A percentile compares a stretch with the other conserved stretches of the same genome.
These are phyloP conservation scores for Ptychochromis oligacanthus DNA, from an alignment of 2,113 vertebrate genomes.

Conservation along the genomic window DNA sequence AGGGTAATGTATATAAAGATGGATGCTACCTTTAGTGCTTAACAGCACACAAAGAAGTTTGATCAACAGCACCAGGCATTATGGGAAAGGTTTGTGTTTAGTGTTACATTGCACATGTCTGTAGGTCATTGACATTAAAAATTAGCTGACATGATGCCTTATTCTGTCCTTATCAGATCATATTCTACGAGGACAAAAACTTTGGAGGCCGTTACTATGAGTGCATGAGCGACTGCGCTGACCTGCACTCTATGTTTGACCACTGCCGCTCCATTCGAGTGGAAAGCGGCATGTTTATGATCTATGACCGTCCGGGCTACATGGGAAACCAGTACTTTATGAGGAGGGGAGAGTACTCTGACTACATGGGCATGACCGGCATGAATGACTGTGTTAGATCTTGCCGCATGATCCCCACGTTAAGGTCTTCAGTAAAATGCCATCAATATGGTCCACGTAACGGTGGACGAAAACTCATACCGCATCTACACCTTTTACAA, in stretches of 20 bases:
- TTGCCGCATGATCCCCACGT: conserved; percentile 71
- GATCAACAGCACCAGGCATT: conserved; percentile 1
- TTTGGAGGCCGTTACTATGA: conserved; percentile 71
- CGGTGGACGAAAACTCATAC: background rate
- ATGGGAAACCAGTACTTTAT: conserved; percentile 77
- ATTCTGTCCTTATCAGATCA: conserved; percentile 62
- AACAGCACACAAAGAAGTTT: conserved; percentile 1
- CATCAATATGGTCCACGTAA: background rate
- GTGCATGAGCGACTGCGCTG: conserved; percentile 67
- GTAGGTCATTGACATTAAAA: background rate
- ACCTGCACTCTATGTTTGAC: conserved; percentile 68
- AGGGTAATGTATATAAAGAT: conserved; percentile 56
- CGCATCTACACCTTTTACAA: background rate
- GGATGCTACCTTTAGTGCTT: background rate
- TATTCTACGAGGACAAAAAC: conserved; percentile 82
- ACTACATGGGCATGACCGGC: conserved; percentile 67
- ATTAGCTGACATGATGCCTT: background rate
- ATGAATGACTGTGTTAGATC: conserved; percentile 73
- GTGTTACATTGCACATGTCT: background rate
- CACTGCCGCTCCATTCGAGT: conserved; percentile 70
- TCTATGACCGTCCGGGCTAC: conserved; percentile 71
- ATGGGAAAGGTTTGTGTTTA: conserved; percentile 73
- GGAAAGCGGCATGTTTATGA: conserved; percentile 74
- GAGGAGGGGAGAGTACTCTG: conserved; percentile 73
- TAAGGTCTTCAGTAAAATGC: conserved; percentile 23